These are phyloP conservation scores for Parotocinclus haroldoi DNA, from an alignment of 2,797 vertebrate genomes.

Conservation along the genomic window DNA sequence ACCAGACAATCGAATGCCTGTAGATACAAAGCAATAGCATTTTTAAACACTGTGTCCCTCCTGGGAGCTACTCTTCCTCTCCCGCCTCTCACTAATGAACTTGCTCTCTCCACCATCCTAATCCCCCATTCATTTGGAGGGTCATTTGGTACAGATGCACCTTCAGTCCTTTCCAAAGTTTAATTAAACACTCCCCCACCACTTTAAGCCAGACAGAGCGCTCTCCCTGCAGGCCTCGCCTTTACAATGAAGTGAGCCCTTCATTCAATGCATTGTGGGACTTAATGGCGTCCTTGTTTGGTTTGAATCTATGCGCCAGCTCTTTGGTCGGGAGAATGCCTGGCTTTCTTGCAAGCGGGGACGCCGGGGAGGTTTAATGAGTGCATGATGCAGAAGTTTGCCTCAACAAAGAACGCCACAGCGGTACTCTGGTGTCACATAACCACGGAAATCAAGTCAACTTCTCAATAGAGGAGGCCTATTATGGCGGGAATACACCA, in stretches of 20 bases:
- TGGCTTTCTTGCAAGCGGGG: constrained; percentile 36
- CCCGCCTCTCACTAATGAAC: constrained; percentile 45
- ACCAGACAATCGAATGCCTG: constrained; percentile 9
- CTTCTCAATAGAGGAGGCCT: neutral
- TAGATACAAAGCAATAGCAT: constrained; percentile 17
- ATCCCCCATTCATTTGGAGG: constrained; percentile 55
- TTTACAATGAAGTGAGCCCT: constrained; percentile 40
- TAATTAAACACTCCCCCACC: constrained; percentile 56
- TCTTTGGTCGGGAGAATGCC: constrained; percentile 41
- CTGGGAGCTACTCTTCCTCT: constrained; percentile 28
- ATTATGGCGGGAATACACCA: constrained; percentile 13
- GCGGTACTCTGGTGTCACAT: constrained; percentile 38
- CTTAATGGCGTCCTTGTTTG: constrained; percentile 57
- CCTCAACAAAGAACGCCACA: constrained; percentile 36
- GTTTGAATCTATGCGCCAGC: constrained; percentile 46
- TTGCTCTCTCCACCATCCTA: constrained; percentile 48
- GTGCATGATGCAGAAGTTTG: constrained; percentile 41
- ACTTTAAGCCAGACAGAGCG: constrained; percentile 48
- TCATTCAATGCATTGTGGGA: constrained; percentile 44
- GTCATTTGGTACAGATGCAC: constrained; percentile 56
- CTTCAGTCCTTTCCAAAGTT: constrained; percentile 54
- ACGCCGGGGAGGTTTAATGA: constrained; percentile 48
- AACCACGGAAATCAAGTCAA: constrained; percentile 23
- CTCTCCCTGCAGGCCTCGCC: constrained; percentile 30
- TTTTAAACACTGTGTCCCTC: constrained; percentile 7